Base-by-base conservation (phyloP, 2,888 invertebrate genomes). In the Lissonota sp. region DNA sequence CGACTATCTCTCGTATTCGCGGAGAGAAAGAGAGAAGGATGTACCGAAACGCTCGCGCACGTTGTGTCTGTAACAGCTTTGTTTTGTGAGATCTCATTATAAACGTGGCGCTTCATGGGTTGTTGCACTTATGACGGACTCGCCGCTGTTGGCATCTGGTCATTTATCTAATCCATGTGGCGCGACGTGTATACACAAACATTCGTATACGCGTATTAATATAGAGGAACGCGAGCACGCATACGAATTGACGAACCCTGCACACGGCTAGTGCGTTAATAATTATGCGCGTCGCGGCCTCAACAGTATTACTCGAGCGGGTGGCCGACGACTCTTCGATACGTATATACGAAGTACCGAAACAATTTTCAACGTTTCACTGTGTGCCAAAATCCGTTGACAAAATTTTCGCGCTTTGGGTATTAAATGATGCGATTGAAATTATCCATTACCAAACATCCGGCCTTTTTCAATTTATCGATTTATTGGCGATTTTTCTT, bases 71-170 rank as follows among this genome's bases (percentile, higher is more conserved):
- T 74, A 79, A 81, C 67, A 81, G 79, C 83, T 86, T 79, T 85
- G 85, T 86, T 87, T 87, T 86, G 85, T 84, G 80, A 83, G 86
- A 87, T 87, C 86, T 87, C 88, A 86, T 88, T 88, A 88, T 87
- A 87, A 26, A 85, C 84, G 80, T 84, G 84, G 85, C 86, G 85
- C 85, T 88, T 88, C 85, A 88, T 86, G 87, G 87, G 83, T 87
- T 85, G 88, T 85, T 87, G 86, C 87, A 87, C 84, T 87, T 86
- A 85, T 85, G 87, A 87, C 86, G 83, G 83, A 86, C 86, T 84
- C 80, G 84, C 81, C 84, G 83, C 76, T 77, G 79, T 82, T 83
- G 82, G 82, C 84, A 84, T 83, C 81, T 83, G 86, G 83, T 87
- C 85, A 84, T 87, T 87, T 87, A 85, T 87, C 87, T 87, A 87